Conservation (phyloP, 2,888 invertebrate genomes). For the Seira sanloemensis region DNA sequence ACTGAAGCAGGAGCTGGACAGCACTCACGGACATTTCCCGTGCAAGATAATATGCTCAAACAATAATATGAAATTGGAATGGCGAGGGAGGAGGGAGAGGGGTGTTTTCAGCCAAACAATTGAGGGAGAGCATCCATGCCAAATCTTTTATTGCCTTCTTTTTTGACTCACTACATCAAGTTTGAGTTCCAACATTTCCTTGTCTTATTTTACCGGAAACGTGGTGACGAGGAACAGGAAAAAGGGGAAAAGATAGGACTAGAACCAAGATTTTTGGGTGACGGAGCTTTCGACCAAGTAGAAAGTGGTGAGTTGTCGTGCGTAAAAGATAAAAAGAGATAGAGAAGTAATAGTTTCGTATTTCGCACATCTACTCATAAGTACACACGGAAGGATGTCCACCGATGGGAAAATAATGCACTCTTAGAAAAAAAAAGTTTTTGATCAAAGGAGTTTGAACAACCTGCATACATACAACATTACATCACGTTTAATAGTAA, state of each 20-base stretch:
- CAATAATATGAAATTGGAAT: neutral
- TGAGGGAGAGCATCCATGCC: neutral
- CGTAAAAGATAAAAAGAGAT: neutral
- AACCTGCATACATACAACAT: too few relatives aligned
- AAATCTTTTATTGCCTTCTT: constrained; percentile 35
- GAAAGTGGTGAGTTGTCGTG: neutral
- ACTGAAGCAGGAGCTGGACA: constrained; percentile 7
- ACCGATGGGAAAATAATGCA: constrained; percentile 50
- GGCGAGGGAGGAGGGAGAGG: too few relatives aligned
- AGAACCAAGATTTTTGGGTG: neutral
- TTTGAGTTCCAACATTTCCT: neutral
- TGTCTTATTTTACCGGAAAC: constrained; percentile 38
- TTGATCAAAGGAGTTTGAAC: too few relatives aligned
- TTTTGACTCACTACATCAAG: neutral
- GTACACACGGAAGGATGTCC: constrained; percentile 39
- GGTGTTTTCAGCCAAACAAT: neutral
- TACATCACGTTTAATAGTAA: neutral
- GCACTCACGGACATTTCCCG: neutral
- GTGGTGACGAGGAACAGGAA: constrained; percentile 19
- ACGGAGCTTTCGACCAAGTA: neutral
- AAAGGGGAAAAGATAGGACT: constrained; percentile 8
- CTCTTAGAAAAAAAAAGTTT: too few relatives aligned
- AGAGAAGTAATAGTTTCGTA: neutral
- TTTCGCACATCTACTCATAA: constrained; percentile 21
- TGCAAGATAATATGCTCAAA: neutral